Evolutionary conservation across 2,113 vertebrate species (phyloP).

Genomic region (Forbesichthys papilliferus): DNA sequence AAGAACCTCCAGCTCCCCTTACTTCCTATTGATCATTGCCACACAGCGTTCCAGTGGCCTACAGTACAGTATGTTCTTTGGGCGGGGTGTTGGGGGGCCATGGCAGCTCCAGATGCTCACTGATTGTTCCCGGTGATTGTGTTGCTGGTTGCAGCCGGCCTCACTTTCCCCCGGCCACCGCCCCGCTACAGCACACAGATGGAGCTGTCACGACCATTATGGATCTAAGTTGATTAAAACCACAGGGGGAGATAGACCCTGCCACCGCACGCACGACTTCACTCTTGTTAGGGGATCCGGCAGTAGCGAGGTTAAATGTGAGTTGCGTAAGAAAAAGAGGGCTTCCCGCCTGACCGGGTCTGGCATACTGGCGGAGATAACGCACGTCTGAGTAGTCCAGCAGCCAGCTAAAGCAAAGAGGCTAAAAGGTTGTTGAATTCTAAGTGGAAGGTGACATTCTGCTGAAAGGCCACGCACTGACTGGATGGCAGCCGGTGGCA

Average conservation of each 20-base stretch:
- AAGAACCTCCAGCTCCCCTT: neutral
- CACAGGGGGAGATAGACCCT: conserved; percentile 35
- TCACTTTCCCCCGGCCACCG: conserved; percentile 12
- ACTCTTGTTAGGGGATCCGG: conserved; percentile 15
- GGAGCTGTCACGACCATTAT: conserved; percentile 66
- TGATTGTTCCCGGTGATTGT: conserved; percentile 60
- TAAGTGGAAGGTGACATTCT: neutral
- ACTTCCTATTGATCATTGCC: neutral
- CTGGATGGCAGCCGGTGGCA: neutral
- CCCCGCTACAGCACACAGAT: conserved; percentile 53
- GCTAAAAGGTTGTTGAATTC: neutral
- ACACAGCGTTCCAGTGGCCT: conserved; percentile 13
- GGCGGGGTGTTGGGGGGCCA: conserved; percentile 4
- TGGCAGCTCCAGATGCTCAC: conserved; percentile 58
- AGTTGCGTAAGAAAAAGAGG: neutral
- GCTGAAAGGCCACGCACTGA: too few relatives aligned
- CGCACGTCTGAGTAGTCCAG: neutral
- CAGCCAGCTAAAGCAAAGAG: neutral
- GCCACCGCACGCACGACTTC: conserved; percentile 19
- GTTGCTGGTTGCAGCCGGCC: conserved; percentile 43
- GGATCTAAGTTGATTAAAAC: conserved; percentile 63
- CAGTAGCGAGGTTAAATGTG: conserved; percentile 28
- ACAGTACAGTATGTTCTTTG: conserved; percentile 1
- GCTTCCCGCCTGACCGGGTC: neutral
- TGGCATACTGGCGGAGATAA: neutral